Base-by-base conservation (phyloP, 2,888 invertebrate species). In the Notodonta ziczac region DNA sequence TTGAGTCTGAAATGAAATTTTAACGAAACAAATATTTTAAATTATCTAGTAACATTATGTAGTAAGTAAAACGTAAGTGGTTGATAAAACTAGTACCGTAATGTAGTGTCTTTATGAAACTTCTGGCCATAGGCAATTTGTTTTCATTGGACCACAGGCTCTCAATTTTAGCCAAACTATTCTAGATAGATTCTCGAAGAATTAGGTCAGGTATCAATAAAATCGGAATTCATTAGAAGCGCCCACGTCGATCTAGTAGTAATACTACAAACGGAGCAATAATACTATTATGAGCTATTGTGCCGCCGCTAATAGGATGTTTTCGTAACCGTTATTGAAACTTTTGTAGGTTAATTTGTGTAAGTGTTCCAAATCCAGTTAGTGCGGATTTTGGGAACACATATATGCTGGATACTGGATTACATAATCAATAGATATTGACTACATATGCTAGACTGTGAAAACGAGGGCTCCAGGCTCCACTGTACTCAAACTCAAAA, bases 181-280 rank as follows among this genome's bases (percentile, higher is more conserved):
- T 80, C 83, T 81, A 81, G 80, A 73, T 73, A 66, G 67, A 73
- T 71, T 71, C 62, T 60, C 52, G 58, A 57, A 58, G 78, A 85
- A 85, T 80, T 81, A 76, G 85, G 84, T 65, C 83, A 82, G 67
- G 74, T 84, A 86, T 86, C 86, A 78, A 86, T 86, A 81, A 60
- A 57, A 69, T 61, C 63, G 61, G 65, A 69, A 60, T 61, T 56
- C 44, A 62, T 64, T 62, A 63, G 32, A 58, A 35, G n/a, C 46
- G n/a, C 53, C 32, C 53, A 53, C 53, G 16, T 32, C 53, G 4
- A 32, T n/a, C 35, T 6, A 5, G 13, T 53, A 35, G 8, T 53
- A 53, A 13, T 24, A 53, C 53, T 53, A 53, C 53, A 32, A 16
- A 5, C 16, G 16, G 48, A n/a, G 16, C 50, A 50, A 50, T 53